phyloP scores from a whole-genome alignment of 2,797 vertebrate genomes.

The Acanthurus leucopareius region DNA sequence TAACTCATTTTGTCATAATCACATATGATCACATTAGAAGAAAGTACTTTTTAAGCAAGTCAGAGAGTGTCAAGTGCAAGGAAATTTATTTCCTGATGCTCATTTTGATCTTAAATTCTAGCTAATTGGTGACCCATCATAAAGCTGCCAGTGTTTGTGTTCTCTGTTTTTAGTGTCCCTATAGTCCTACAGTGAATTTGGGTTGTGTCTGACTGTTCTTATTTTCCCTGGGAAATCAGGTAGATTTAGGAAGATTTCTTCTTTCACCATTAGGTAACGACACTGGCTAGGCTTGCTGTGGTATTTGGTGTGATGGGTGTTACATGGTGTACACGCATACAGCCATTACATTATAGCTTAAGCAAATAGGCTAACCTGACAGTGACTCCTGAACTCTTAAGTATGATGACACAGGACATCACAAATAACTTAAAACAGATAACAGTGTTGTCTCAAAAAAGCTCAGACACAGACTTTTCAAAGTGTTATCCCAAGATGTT shows the following conservation, averaged over 20 bases:
- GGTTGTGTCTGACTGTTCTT: not conserved
- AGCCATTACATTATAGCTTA: no score
- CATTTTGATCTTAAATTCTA: not conserved
- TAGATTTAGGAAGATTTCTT: not conserved
- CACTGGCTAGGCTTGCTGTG: no score
- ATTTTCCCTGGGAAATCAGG: not conserved
- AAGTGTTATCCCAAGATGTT: no score
- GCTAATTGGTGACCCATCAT: constrained; percentile 1
- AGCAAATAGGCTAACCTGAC: no score
- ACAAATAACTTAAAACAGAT: no score
- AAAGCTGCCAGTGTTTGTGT: constrained; percentile 7
- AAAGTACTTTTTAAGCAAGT: not conserved
- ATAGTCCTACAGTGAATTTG: not conserved
- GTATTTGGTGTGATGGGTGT: no score
- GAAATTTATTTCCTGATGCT: not conserved
- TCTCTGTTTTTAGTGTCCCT: constrained; percentile 6
- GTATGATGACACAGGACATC: no score
- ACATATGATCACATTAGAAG: not conserved
- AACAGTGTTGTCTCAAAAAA: no score
- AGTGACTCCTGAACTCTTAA: no score
- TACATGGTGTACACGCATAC: no score
- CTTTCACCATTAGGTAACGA: not conserved
- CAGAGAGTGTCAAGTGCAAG: not conserved
- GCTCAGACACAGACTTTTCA: no score
- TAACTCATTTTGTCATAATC: not conserved